Conservation (phyloP, 2,797 vertebrate species). For the Hipposideros larvatus region DNA sequence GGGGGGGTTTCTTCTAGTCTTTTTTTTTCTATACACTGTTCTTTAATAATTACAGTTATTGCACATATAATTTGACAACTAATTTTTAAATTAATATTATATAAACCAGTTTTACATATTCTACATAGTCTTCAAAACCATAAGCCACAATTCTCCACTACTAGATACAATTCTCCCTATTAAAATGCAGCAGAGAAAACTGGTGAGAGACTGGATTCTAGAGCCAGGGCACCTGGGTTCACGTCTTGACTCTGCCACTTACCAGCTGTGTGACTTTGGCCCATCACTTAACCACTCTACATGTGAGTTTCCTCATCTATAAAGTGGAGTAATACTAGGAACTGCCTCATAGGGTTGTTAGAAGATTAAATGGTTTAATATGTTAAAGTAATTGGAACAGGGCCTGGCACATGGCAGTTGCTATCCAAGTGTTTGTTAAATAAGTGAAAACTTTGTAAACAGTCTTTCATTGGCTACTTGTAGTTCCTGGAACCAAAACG, state of each 20-base stretch:
- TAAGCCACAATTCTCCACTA: neutral
- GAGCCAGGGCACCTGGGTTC: neutral
- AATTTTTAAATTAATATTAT: conserved; percentile 23
- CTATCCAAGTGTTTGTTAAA: neutral
- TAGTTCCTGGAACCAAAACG: neutral
- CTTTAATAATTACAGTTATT: neutral
- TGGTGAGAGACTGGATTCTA: neutral
- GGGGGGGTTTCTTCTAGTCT: neutral
- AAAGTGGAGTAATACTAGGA: neutral
- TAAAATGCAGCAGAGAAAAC: neutral
- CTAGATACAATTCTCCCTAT: neutral
- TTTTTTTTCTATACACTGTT: neutral
- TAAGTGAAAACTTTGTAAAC: neutral
- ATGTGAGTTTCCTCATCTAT: neutral
- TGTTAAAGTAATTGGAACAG: neutral
- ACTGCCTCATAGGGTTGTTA: neutral
- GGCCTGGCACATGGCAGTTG: neutral
- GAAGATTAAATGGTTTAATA: neutral
- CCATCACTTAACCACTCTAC: neutral
- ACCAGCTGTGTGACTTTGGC: neutral
- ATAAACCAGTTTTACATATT: neutral
- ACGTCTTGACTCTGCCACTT: neutral
- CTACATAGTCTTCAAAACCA: neutral
- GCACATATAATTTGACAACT: neutral
- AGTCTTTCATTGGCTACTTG: neutral